phyloP scores from a whole-genome alignment of 35 echinoderm and acorn worm species.

The Apostichopus japonicus region DNA sequence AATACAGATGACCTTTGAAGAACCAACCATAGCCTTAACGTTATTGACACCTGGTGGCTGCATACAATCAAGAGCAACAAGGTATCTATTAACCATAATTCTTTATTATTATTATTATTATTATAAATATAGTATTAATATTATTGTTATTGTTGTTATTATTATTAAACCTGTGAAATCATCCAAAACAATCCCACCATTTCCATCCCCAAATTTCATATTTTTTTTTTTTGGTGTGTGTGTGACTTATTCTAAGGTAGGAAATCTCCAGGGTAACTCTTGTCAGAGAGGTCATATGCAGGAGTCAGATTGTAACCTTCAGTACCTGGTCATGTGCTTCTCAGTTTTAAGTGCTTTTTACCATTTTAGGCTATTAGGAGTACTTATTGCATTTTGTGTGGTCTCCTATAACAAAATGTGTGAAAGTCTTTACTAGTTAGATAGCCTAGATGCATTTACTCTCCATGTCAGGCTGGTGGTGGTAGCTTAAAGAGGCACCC shows the following conservation, averaged over 20 bases:
- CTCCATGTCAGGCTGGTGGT: neutral
- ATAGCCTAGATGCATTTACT: slow-evolving; percentile 6
- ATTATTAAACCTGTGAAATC: neutral
- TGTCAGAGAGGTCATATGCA: neutral
- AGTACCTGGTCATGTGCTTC: neutral
- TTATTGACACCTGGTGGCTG: too few relatives aligned
- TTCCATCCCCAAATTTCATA: neutral
- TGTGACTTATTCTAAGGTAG: neutral
- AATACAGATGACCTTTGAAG: too few relatives aligned
- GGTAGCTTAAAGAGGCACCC: neutral
- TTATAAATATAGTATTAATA: too few relatives aligned
- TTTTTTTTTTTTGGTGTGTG: neutral
- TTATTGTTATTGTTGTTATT: too few relatives aligned
- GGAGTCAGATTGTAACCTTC: neutral
- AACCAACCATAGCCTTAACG: too few relatives aligned
- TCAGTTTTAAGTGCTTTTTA: neutral
- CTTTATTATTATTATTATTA: too few relatives aligned
- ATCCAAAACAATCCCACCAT: neutral
- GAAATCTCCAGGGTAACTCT: neutral
- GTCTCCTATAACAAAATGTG: neutral
- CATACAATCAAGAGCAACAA: too few relatives aligned
- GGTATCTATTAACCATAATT: too few relatives aligned
- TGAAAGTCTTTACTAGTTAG: neutral
- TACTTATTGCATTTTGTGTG: slow-evolving; percentile 3
- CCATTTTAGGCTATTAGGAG: neutral